Conservation (phyloP, 2,797 vertebrate genomes). For the Karalla daura region DNA sequence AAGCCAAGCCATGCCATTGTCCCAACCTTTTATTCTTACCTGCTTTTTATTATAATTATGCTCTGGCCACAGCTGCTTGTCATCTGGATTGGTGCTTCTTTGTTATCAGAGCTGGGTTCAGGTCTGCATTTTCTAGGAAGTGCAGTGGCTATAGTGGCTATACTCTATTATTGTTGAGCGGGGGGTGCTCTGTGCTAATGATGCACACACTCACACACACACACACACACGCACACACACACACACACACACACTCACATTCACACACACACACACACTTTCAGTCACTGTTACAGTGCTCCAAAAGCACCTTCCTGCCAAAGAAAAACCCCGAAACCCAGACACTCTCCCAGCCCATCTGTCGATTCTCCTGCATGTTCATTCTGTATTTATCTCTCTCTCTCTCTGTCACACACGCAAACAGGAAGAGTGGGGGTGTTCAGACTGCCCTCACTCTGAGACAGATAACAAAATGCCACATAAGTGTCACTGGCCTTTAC, state of each 20-base stretch:
- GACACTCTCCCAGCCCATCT: constrained; percentile 31
- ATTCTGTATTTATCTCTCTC: background rate
- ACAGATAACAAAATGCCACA: constrained; percentile 37
- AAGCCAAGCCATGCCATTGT: too few relatives aligned
- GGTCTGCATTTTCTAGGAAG: too few relatives aligned
- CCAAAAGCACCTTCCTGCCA: constrained; percentile 22
- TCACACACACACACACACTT: background rate
- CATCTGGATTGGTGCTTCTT: too few relatives aligned
- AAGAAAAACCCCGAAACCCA: constrained; percentile 31
- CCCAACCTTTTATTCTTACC: too few relatives aligned
- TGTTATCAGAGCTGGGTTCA: too few relatives aligned
- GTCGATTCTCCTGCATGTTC: constrained; percentile 12
- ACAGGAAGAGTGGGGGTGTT: constrained; percentile 5
- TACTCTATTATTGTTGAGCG: too few relatives aligned
- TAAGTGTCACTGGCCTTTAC: constrained; percentile 13
- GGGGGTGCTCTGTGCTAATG: too few relatives aligned
- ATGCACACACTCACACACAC: too few relatives aligned
- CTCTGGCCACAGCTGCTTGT: too few relatives aligned
- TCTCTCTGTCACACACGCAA: constrained; percentile 4
- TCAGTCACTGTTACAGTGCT: constrained; percentile 6
- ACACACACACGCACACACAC: constrained; percentile 3
- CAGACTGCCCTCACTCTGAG: constrained; percentile 31
- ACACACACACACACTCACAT: background rate
- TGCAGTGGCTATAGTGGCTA: too few relatives aligned
- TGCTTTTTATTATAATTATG: too few relatives aligned